These are phyloP conservation scores for Ammodytes dubius DNA, from an alignment of 2,113 vertebrate genomes.

Conservation along the genomic window DNA sequence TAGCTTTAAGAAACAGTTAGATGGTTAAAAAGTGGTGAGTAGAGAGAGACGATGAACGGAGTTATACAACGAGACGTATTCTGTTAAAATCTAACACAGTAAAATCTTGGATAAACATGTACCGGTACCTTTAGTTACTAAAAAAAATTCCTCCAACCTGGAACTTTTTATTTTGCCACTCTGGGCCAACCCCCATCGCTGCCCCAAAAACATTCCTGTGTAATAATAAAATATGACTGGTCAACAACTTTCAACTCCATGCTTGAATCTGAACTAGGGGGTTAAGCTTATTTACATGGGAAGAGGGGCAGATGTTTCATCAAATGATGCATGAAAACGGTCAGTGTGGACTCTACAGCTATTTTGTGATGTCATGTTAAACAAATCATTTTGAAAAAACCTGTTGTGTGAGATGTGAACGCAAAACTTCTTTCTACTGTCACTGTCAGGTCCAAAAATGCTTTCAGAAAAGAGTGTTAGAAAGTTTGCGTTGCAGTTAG, in stretches of 20 bases:
- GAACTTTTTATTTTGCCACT: background rate
- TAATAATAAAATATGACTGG: slow-evolving; percentile 1
- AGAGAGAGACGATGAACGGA: background rate
- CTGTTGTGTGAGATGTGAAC: background rate
- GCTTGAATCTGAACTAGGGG: background rate
- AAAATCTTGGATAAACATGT: background rate
- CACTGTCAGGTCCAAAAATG: too few species aligned
- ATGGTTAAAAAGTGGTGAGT: background rate
- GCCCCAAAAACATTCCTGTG: background rate
- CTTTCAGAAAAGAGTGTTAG: too few species aligned
- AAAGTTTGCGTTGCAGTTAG: too few species aligned
- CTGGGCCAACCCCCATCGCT: background rate
- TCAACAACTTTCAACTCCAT: background rate
- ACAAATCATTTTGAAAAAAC: background rate
- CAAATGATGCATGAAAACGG: background rate
- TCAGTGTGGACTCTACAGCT: background rate
- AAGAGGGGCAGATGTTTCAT: background rate
- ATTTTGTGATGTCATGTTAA: background rate
- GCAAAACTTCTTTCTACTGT: too few species aligned
- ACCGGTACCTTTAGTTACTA: background rate
- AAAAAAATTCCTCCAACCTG: background rate
- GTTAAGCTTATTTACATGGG: background rate
- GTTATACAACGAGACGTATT: slow-evolving; percentile 1
- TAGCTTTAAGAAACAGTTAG: slow-evolving; percentile 26
- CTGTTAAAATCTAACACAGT: slow-evolving; percentile 3